A percentile compares a stretch with the other conserved stretches of the same genome.
These are phyloP conservation scores for Blera fallax DNA, from an alignment of 2,888 invertebrate genomes.

Conservation along the genomic window DNA sequence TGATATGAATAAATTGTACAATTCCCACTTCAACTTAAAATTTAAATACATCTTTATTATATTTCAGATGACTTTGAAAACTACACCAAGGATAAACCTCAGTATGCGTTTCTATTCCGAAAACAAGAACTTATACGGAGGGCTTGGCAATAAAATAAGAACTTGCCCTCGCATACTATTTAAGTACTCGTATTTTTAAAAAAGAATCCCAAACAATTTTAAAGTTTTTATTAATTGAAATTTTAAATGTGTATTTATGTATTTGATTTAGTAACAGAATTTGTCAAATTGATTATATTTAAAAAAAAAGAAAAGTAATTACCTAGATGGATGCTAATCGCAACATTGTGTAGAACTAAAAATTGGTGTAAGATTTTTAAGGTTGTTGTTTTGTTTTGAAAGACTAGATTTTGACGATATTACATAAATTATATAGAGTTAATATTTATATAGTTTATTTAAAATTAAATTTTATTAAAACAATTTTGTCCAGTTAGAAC, in stretches of 20 bases:
- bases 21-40: no score
- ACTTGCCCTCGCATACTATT: background rate
- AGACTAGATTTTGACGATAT: constrained; percentile 20
- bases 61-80: constrained; percentile 74
- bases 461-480: constrained; percentile 6
- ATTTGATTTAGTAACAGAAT: constrained; percentile 2
- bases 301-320: background rate
- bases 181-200: background rate
- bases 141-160: constrained; percentile 38
- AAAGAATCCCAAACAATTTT: background rate
- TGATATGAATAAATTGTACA: no score
- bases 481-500: constrained; percentile 1
- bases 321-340: no score
- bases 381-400: constrained; percentile 11
- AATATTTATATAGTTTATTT: constrained; percentile 43
- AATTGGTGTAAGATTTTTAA: constrained; percentile 4
- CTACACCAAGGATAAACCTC: constrained; percentile 74
- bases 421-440: constrained; percentile 23
- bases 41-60: no score
- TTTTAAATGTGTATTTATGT: background rate
- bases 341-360: background rate
- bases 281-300: background rate
- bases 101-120: constrained; percentile 78
- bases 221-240: background rate
- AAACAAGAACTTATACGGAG: constrained; percentile 79